These are phyloP conservation scores for Paedocypris micromegethes DNA, from an alignment of 2,797 vertebrate species.

Conservation along the genomic window DNA sequence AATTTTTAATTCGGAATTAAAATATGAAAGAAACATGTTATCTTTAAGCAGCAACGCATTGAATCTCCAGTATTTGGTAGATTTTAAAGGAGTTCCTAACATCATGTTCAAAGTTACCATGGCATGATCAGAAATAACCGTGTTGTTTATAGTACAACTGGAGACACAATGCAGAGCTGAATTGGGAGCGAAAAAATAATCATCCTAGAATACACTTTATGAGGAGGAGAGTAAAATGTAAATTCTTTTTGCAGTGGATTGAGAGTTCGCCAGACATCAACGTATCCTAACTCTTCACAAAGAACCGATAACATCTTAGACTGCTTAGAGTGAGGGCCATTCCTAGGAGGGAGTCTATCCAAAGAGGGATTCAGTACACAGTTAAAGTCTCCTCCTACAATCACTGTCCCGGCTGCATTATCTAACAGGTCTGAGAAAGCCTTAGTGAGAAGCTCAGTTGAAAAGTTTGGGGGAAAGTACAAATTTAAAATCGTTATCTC, in stretches of 20 bases:
- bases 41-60: background rate
- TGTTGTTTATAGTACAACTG: constrained; percentile 1
- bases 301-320: background rate
- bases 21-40: background rate
- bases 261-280: no score
- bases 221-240: background rate
- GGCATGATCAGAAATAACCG: constrained; percentile 4
- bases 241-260: background rate
- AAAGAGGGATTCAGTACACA: background rate
- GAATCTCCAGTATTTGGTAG: background rate
- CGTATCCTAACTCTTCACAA: background rate
- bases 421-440: background rate
- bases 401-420: constrained; percentile 1
- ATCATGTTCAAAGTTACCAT: background rate
- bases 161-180: background rate
- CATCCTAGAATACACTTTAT: background rate
- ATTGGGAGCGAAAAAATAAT: background rate
- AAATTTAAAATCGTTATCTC: background rate
- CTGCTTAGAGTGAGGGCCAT: background rate
- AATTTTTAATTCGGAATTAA: constrained; percentile 12
- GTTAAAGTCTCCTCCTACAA: background rate
- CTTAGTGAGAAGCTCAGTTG: constrained; percentile 12
- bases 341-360: constrained; percentile 6
- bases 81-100: background rate
- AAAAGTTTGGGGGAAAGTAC: constrained; percentile 4